Evolutionary conservation across 2,888 invertebrate species (phyloP).

Genomic region (Macrosiphum euphorbiae): DNA sequence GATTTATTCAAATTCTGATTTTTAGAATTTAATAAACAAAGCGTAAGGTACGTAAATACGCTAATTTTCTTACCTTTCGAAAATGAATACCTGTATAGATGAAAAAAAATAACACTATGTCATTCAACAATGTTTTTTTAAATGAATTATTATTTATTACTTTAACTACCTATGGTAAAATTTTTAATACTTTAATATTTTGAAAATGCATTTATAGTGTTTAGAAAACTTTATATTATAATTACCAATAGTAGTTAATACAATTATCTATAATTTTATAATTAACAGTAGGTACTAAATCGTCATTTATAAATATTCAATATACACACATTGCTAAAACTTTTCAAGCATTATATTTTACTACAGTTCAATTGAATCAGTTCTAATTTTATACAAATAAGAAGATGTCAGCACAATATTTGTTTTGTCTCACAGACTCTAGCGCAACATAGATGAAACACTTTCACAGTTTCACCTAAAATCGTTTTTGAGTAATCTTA

Average conservation of each 20-base stretch:
- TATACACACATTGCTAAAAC: not conserved
- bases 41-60: not conserved
- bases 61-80: not conserved
- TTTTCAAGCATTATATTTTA: not conserved
- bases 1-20: not conserved
- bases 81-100: not conserved
- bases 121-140: too few species aligned
- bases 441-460: too few species aligned
- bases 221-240: not conserved
- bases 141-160: too few species aligned
- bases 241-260: not conserved
- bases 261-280: not conserved
- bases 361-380: not conserved
- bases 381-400: not conserved
- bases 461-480: too few species aligned
- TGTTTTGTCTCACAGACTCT: too few species aligned
- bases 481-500: too few species aligned
- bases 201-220: not conserved
- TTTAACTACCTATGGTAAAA: not conserved
- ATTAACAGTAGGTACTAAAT: not conserved
- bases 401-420: too few species aligned
- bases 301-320: not conserved
- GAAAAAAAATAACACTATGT: not conserved
- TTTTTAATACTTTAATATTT: not conserved
- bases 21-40: not conserved